Conservation (phyloP, 2,797 vertebrate species). For the Sebastes steindachneri region DNA sequence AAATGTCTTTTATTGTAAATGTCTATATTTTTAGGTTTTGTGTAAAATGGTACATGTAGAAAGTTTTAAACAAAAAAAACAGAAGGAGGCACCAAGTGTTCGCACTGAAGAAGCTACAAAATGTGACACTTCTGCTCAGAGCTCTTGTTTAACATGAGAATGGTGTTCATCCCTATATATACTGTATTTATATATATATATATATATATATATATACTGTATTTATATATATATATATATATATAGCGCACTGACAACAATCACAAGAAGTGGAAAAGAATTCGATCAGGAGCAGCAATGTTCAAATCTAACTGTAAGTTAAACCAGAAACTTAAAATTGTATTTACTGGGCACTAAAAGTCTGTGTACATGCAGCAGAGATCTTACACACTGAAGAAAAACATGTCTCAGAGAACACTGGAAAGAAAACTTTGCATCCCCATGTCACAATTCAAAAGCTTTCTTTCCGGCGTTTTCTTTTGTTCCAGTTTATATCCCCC, state of each 20-base stretch:
- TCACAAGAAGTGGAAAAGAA: background rate
- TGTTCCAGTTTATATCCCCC: background rate
- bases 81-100: background rate
- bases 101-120: background rate
- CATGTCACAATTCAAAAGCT: conserved; percentile 8
- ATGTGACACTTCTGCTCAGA: background rate
- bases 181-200: too few species aligned
- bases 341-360: background rate
- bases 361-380: background rate
- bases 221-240: too few species aligned
- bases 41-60: background rate
- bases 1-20: conserved; percentile 21
- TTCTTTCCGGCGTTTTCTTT: background rate
- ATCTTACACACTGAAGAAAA: background rate
- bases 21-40: conserved; percentile 7
- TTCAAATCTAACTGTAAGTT: background rate
- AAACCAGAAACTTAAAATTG: background rate
- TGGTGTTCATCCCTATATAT: too few species aligned
- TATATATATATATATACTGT: too few species aligned
- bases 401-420: conserved; percentile 2
- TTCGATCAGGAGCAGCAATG: background rate
- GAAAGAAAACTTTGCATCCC: background rate
- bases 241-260: background rate
- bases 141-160: background rate
- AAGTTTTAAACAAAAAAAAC: conserved; percentile 6